phyloP scores from a whole-genome alignment of 2,113 vertebrate species.

The Hystrix brachyura region DNA sequence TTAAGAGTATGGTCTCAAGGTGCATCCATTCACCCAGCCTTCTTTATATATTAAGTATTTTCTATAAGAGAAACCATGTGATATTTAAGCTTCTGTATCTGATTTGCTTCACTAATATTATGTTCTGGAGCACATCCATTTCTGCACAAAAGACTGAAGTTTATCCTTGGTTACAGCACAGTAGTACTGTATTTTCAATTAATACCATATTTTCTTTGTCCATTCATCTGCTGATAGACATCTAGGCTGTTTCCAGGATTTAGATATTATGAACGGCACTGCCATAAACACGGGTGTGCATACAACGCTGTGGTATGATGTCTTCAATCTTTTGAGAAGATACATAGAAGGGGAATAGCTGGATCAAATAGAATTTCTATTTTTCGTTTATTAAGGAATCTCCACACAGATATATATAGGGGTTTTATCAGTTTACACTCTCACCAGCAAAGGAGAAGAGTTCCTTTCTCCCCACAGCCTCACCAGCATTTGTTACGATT shows the following conservation, averaged over 20 bases:
- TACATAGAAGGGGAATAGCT: background rate
- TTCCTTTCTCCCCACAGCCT: no score
- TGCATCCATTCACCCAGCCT: no score
- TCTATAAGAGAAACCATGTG: background rate
- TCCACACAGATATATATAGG: no score
- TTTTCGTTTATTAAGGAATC: background rate
- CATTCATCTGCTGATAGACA: background rate
- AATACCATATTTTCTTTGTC: background rate
- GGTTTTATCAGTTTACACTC: no score
- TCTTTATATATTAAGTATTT: background rate
- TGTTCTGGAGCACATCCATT: background rate
- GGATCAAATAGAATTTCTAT: background rate
- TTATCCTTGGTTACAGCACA: no score
- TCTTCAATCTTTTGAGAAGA: background rate
- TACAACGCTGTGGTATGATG: background rate
- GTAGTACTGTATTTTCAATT: background rate
- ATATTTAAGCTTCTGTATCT: background rate
- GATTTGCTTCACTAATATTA: background rate
- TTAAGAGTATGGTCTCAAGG: no score
- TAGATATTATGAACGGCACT: background rate
- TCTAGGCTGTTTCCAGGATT: background rate
- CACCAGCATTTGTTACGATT: no score
- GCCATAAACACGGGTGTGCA: background rate
- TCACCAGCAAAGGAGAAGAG: no score
- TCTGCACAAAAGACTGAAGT: background rate